Conservation (phyloP, 2,888 invertebrate species). For the Campoletis raptor region DNA sequence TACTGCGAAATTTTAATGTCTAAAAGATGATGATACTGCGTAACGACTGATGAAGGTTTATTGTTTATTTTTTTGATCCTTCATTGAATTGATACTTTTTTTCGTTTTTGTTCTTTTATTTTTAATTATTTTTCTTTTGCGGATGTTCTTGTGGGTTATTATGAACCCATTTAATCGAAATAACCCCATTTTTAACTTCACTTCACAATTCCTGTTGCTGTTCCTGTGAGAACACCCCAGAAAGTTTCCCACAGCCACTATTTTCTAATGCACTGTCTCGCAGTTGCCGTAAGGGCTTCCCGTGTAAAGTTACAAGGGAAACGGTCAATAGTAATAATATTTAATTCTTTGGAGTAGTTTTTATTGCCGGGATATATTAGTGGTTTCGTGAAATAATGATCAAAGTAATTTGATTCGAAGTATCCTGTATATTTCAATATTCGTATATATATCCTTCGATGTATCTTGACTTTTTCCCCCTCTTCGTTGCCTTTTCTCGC, state of each 20-base stretch:
- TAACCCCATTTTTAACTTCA: no score
- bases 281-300: no score
- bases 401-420: background rate
- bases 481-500: background rate
- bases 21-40: background rate
- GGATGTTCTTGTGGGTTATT: no score
- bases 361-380: background rate
- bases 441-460: background rate
- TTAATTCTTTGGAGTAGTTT: background rate
- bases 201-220: no score
- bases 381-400: background rate
- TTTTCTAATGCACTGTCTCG: no score
- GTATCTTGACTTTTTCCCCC: slow-evolving; percentile 1
- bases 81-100: background rate
- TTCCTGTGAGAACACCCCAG: no score
- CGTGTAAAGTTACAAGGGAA: no score
- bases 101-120: no score
- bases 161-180: no score
- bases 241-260: no score
- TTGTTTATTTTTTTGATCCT: background rate
- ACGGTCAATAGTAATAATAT: no score
- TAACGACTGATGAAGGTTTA: background rate
- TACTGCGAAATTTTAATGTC: background rate
- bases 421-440: background rate
- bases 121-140: no score